phyloP scores from a whole-genome alignment of 92 coral and sea anemone species.

The Zoanthus sociatus region DNA sequence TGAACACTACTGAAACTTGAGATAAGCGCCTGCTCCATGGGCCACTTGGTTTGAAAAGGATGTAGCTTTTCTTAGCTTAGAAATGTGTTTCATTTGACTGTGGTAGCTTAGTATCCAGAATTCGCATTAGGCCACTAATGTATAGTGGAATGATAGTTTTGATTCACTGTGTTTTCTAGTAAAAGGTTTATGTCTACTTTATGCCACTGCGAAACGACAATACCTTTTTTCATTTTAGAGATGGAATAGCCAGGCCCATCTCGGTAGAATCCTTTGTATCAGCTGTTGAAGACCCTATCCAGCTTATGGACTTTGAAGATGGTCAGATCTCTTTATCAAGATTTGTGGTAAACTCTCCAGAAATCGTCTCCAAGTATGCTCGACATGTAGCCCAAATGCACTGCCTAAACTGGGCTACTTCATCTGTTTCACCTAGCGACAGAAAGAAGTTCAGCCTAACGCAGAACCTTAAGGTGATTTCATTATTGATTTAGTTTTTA shows the following conservation, averaged over 20 bases:
- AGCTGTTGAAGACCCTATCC: slow-evolving; percentile 84
- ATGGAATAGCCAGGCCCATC: slow-evolving; percentile 44
- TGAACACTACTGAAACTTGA: too few relatives aligned
- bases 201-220: background rate
- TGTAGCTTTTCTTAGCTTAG: too few relatives aligned
- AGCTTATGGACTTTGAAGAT: slow-evolving; percentile 80
- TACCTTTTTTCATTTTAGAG: slow-evolving; percentile 20
- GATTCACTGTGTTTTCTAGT: background rate
- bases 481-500: background rate
- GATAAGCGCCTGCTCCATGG: too few relatives aligned
- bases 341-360: slow-evolving; percentile 86
- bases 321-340: slow-evolving; percentile 70
- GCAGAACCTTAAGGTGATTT: slow-evolving; percentile 89
- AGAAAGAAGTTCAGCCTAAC: slow-evolving; percentile 79
- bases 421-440: slow-evolving; percentile 68
- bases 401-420: slow-evolving; percentile 89
- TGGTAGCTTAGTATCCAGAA: too few relatives aligned
- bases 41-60: too few relatives aligned
- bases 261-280: slow-evolving; percentile 91
- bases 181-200: background rate
- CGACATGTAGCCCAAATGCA: slow-evolving; percentile 89
- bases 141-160: background rate
- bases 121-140: too few relatives aligned
- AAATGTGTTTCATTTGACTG: too few relatives aligned
- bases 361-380: slow-evolving; percentile 82